These are phyloP conservation scores for Halichoerus grypus DNA, from an alignment of 2,113 vertebrate genomes.

Conservation along the genomic window DNA sequence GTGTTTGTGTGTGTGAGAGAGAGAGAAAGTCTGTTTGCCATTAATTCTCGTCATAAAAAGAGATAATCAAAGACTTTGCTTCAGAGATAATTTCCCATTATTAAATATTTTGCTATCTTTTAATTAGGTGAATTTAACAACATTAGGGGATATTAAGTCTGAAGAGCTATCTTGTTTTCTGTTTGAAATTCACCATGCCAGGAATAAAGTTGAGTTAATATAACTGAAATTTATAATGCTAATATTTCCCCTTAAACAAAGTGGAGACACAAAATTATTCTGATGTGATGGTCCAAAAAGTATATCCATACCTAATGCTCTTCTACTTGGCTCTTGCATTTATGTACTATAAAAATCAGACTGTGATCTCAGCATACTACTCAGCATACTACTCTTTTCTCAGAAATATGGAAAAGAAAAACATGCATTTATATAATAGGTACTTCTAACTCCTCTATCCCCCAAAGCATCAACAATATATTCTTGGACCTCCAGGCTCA, in stretches of 20 bases:
- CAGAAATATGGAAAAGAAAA: neutral
- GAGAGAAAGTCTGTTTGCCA: neutral
- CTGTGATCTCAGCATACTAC: neutral
- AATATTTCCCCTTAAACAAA: neutral
- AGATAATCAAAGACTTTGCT: neutral
- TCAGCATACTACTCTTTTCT: neutral
- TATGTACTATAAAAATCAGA: neutral
- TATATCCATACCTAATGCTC: neutral
- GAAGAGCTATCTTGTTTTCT: constrained; percentile 13
- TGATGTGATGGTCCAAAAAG: constrained; percentile 26
- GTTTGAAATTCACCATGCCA: constrained; percentile 44
- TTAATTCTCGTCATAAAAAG: constrained; percentile 33
- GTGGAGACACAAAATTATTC: constrained; percentile 42
- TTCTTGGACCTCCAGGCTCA: neutral
- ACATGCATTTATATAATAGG: neutral
- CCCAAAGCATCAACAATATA: neutral
- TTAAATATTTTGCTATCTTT: constrained; percentile 69
- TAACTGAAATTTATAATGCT: constrained; percentile 42
- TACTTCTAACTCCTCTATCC: neutral
- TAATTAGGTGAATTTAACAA: constrained; percentile 66
- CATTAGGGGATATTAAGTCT: constrained; percentile 48
- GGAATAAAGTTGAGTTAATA: constrained; percentile 31
- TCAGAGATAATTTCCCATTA: constrained; percentile 54
- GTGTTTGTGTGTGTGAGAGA: neutral
- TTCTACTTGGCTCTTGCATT: neutral